Base-by-base conservation (phyloP, 2,797 vertebrate genomes). In the Urosaurus nigricauda region DNA sequence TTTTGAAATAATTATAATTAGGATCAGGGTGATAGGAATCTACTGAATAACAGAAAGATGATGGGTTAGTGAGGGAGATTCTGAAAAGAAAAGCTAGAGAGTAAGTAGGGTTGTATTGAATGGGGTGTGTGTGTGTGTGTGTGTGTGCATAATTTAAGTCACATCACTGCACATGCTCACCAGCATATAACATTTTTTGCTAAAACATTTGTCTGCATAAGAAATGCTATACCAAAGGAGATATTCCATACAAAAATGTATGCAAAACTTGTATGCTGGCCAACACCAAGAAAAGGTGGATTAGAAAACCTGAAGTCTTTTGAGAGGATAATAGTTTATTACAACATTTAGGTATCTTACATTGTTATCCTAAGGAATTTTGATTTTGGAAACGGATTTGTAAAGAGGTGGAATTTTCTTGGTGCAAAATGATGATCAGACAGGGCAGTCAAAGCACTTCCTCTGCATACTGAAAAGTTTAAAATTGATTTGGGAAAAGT, bases 1-100 rank as follows among this genome's bases (percentile, higher is more conserved):
- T 95, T 87, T 96, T 96, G 94, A 92, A 95, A 92, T 93, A 91
- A 91, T 95, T 94, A 95, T 94, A 94, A 94, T 94, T 95, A 93
- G 84, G 94, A 95, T 96, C 94, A 94, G n/a, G 29, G 26, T 65
- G 32, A 63, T 80, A 35, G 91, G 94, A 95, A 95, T 91, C 94
- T 82, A 85, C 89, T 63, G 90, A 95, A 90, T 93, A 89, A 93
- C 88, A 88, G 86, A 81, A 88, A 88, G 75, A 90, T 84, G 91
- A 77, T 92, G 63, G 90, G 84, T 95, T 81, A 86, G 83, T 73
- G 82, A 82, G 63, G 90, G 7, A 90, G 87, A 93, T 87, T 94
- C 88, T 94, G 90, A 19, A n/a, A 47, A 79, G 65, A n/a, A 51
- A 65, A 91, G 89, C 79, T 94, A 92, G 70, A 88, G 77, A 87